A percentile compares a stretch with the other conserved stretches of the same genome.
Conservation (phyloP, 2,113 vertebrate genomes). For the Candoia aspera region DNA sequence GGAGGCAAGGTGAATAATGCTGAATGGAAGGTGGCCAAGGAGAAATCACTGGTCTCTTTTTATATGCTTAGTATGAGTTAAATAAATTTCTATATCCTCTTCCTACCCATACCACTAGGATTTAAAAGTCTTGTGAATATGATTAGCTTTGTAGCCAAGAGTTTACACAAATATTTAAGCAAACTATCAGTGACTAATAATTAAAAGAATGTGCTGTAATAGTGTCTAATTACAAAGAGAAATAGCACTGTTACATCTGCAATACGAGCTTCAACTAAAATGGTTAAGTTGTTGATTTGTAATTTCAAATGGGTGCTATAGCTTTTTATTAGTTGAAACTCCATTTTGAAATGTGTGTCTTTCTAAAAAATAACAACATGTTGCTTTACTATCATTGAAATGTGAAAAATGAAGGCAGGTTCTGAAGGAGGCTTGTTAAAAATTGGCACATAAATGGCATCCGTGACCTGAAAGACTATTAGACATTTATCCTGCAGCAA, state of each 20-base stretch:
- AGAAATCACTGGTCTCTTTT: conserved; percentile 11
- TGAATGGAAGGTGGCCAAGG: conserved; percentile 2
- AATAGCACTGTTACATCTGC: conserved; percentile 47
- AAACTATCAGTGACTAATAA: conserved; percentile 70
- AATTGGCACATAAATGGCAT: not conserved
- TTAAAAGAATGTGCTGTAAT: conserved; percentile 71
- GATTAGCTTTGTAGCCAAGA: conserved; percentile 62
- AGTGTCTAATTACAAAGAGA: conserved; percentile 69
- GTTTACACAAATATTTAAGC: conserved; percentile 71
- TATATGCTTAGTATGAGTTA: conserved; percentile 52
- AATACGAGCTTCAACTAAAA: conserved; percentile 58
- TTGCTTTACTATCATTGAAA: conserved; percentile 35
- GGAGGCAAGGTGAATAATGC: conserved; percentile 15
- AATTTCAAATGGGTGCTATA: conserved; percentile 47
- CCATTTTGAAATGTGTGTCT: conserved; percentile 20
- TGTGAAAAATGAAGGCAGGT: conserved; percentile 17
- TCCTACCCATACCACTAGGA: conserved; percentile 42
- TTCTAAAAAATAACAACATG: conserved; percentile 50
- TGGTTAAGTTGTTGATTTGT: conserved; percentile 58
- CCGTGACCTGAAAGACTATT: not conserved
- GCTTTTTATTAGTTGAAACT: conserved; percentile 50
- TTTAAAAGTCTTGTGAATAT: conserved; percentile 56
- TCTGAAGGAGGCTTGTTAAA: conserved; percentile 4
- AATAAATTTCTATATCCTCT: conserved; percentile 47
- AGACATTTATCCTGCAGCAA: not conserved